These are phyloP conservation scores for Mactromeris polynyma DNA, from an alignment of 2,888 invertebrate genomes.

Conservation along the genomic window DNA sequence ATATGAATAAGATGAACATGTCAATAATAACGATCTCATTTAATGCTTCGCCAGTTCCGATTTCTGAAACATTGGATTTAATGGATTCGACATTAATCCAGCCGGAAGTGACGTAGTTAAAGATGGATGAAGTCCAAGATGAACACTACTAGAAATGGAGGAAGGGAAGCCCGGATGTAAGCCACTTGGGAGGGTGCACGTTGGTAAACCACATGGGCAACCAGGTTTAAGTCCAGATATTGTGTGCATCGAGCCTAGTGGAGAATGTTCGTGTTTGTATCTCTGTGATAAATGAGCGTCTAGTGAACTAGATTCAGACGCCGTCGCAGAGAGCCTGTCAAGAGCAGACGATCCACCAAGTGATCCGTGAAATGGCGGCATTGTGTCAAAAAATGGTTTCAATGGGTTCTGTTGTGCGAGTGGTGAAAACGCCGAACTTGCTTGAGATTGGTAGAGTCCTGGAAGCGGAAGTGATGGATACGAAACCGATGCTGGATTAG, in stretches of 20 bases:
- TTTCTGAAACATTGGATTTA: constrained; percentile 45
- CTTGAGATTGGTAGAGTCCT: constrained; percentile 65
- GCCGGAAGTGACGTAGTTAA: constrained; percentile 61
- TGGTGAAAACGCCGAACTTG: constrained; percentile 72
- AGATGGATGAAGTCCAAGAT: constrained; percentile 61
- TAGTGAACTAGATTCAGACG: constrained; percentile 46
- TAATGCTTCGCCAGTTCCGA: constrained; percentile 47
- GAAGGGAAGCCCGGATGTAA: constrained; percentile 63
- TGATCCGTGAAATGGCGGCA: constrained; percentile 58
- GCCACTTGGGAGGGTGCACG: constrained; percentile 59
- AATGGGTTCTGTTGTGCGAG: constrained; percentile 66
- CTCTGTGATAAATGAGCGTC: constrained; percentile 61
- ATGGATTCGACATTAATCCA: constrained; percentile 47
- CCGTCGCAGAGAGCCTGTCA: constrained; percentile 59
- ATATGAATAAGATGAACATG: not conserved
- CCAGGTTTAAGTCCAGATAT: constrained; percentile 60
- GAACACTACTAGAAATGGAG: constrained; percentile 54
- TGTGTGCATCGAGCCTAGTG: constrained; percentile 27
- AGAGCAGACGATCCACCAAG: constrained; percentile 48
- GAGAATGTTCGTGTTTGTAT: constrained; percentile 49
- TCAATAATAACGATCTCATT: constrained; percentile 10
- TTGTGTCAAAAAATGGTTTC: constrained; percentile 66
- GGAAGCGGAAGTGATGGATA: constrained; percentile 70
- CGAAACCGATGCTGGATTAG: constrained; percentile 69
- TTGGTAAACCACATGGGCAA: constrained; percentile 67